Evolutionary conservation across 2,797 vertebrate genomes (phyloP), one percentile per base, ranked within the genome.

Genomic region (Hydrolagus colliei): DNA sequence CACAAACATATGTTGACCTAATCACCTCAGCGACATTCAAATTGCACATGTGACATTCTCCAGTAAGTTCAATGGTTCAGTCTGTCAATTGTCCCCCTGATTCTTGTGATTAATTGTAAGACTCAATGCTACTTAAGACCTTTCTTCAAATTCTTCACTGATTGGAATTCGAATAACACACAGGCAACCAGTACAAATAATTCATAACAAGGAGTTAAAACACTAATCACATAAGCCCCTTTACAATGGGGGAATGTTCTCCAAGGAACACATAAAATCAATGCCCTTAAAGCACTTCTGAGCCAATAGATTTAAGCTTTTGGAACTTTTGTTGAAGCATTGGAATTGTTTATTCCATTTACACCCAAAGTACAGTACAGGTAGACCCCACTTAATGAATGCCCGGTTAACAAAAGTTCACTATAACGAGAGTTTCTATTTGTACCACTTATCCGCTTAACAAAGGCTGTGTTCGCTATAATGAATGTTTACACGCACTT

Each of bases 211-310:
- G 16, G 27, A 84, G n/a, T 84, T 84, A 71, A 84, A 71, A 9
- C 22, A 68, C 71, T 84, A 84, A 84, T 84, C 65, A 84, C 65
- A 67, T 18, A 71, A 67, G 79, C 52, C 78, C 14, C n/a, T 18
- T 84, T 84, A 71, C 79, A 84, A 71, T 20, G 52, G 65, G 27
- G 63, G 65, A 68, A 84, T 84, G 41, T 84, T 84, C 79, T 84
- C 65, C 35, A 84, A 71, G 68, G 79, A 68, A 63, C 79, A 84
- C 79, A 84, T n/a, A 27, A 84, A 84, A 84, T 84, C 79, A 84
- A 84, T 84, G 41, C 18, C 68, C 65, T 84, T 84, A 71, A 71
- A 84, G 79, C 65, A 84, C 68, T 84, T 84, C 71, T 18, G 79
- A 71, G 41, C 65, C 62, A 84, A 84, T 84, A 67, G 7, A 35